Evolutionary conservation across 2,113 vertebrate species (phyloP), one percentile per base, ranked within the genome.

Genomic region (Entelurus aequoreus): DNA sequence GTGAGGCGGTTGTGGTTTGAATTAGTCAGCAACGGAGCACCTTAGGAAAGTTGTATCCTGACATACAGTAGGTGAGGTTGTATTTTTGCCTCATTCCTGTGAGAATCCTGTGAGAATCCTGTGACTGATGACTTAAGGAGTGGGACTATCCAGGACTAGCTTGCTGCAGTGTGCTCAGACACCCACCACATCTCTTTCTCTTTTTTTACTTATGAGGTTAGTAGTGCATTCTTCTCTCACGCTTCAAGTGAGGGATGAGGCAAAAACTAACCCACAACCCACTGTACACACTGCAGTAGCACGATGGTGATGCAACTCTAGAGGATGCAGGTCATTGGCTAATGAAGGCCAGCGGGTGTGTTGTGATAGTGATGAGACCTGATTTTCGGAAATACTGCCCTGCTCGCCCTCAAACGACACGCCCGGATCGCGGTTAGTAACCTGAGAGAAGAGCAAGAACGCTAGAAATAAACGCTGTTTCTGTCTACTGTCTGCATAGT

Each of bases 361-460:
- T 74, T 72, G 47, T 83, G 85, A 88, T 60, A 68, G 67, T 84
- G 77, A 88, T 77, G 74, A 84, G 74, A 82, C 81, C 83, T 74
- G 87, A 90, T 72, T 80, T 85, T 86, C 28, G 28, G 80, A 64
- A 77, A 55, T 75, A 78, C 62, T 69, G 64, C 60, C 16, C 71
- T 28, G 28, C 62, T 66, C 21, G 54, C 58, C 50, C 57, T 72
- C 38, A 65, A 71, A 66, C 35, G 74, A 68, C 57, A 68, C 72
- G 65, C 61, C 66, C 64, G 65, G 67, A 74, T 76, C 59, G 62
- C 46, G 77, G 74, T 81, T 65, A 57, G 76, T 76, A 88, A 86
- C 90, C 88, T 91, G 88, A 89, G 87, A 84, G 67, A 84, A 76
- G 59, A 81, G 71, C 63, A 48, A 64, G 60, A 60, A 77, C 69